Base-by-base conservation (phyloP, 1,140 invertebrate genomes). In the roundworm (Caenorhabditis elegans) region DNA sequence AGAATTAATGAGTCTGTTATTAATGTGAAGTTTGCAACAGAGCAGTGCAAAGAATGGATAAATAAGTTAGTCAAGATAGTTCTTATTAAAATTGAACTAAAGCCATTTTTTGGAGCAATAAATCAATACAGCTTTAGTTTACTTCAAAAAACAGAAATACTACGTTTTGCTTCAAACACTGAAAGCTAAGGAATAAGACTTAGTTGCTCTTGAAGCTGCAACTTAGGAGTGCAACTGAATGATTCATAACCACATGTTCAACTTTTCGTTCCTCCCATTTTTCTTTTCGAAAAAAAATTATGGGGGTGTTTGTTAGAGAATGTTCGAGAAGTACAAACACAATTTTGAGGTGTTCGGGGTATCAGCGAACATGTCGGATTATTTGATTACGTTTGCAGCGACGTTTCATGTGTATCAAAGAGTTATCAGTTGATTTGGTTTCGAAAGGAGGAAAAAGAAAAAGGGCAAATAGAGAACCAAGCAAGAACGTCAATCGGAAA, bases 261-360 rank as follows among this genome's bases (percentile, higher is more conserved):
- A 53, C 19, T 53, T 26, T 6, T 22, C 19, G 60, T 10, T 28
- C 34, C 39, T 5, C 39, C 39, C 39, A 43, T 43, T 43, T 0
- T 31, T n/a, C 51, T 22, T 53, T 15, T 8, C n/a, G 13, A 15
- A 70, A 70, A 70, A 70, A 70, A 43, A 36, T 17, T 70, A n/a
- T 10, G 60, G 31, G 34, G 60, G 60, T 39, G 60, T 70, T 53
- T 53, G 39, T 43, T 43, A 8, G 39, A 6, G 22, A 24, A 39
- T 70, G 60, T 39, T 70, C 28, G 60, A 70, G 60, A 70, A 70
- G 60, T 24, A 39, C 60, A 70, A 70, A 70, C 60, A 70, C 36
- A 70, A 39, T 70, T 70, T 1, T n/a, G 17, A 70, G 60, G 34
- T 70, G 60, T 70, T 70, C 60, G 60, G 60, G 47, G 60, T 70